Base-by-base conservation (phyloP, 2,888 invertebrate genomes). In the Omphaloscelis lunosa region DNA sequence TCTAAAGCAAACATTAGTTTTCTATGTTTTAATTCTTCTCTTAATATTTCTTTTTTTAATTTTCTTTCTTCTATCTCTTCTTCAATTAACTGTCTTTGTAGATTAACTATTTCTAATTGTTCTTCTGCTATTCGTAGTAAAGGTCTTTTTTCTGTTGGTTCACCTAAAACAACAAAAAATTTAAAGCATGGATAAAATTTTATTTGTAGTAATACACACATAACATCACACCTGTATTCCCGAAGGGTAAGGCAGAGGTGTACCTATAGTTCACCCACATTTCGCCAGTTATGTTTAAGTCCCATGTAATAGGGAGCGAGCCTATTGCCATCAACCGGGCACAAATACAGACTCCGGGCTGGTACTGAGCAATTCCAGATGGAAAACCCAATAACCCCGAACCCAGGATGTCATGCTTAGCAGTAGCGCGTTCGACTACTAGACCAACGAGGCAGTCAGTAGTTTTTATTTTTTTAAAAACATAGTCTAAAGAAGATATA, bases 1-100 rank as follows among this genome's bases (percentile, higher is more conserved):
- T 75, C 75, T 51, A 75, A 75, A 75, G 61, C 74, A 75, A 74
- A 74, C 61, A 75, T 51, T 76, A 63, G 20, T 34, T 77, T 34
- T n/a, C 76, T 75, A 63, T 75, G 63, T 45, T 45, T 27, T 51
- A 75, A 51, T 61, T 75, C 74, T 39, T 75, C 27, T 51, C 17
- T 51, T 23, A 75, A 12, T 12, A 61, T 41, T 23, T 41, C 39
- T 0, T 34, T 75, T 56, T 61, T 74, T 39, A 75, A 6, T 59
- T 51, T 75, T 8, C 27, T 75, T 73, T 61, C 48, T 61, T 75
- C 59, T 41, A 74, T 1, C 29, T 75, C 59, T 51, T 59, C 59
- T 74, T 61, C 75, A 39, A 61, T 11, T 75, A 61, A 17, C 11
- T 61, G 39, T 61, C 27, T 74, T 75, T 75, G 59, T 1, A 74